phyloP scores from a whole-genome alignment of 2,888 invertebrate species.

The Mesorhabditis belari region DNA sequence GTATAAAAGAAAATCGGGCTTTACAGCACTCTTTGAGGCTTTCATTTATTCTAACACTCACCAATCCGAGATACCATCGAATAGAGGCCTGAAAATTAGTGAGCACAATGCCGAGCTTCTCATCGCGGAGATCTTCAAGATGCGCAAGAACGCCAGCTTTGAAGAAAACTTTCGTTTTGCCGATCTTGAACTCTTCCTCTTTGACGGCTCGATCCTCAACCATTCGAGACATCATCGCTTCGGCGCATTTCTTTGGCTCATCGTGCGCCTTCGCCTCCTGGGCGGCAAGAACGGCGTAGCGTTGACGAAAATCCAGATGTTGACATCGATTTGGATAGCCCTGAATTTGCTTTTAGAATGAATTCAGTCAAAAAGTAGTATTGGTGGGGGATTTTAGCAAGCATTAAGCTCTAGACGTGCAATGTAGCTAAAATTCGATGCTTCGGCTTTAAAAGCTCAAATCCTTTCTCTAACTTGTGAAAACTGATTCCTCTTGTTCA shows the following conservation, averaged over 20 bases:
- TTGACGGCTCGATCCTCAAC: conserved; percentile 49
- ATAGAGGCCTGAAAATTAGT: conserved; percentile 67
- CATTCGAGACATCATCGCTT: conserved; percentile 46
- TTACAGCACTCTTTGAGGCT: conserved; percentile 23
- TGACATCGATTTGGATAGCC: conserved; percentile 99
- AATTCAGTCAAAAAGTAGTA: too few species aligned
- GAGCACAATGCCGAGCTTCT: conserved; percentile 86
- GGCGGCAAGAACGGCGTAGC: conserved; percentile 99
- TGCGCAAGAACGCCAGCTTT: conserved; percentile 99
- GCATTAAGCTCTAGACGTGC: background rate
- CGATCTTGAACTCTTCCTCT: conserved; percentile 58
- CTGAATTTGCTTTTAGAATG: too few species aligned
- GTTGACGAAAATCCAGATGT: conserved; percentile 93
- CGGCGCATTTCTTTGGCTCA: conserved; percentile 57
- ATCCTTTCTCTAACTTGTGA: too few species aligned
- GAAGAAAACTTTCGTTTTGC: conserved; percentile 74
- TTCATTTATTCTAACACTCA: conserved; percentile 71
- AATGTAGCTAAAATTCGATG: too few species aligned
- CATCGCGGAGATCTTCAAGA: conserved; percentile 99
- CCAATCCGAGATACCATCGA: conserved; percentile 49
- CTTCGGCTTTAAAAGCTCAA: too few species aligned
- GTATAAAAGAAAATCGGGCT: too few species aligned
- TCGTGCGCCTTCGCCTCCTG: conserved; percentile 64
- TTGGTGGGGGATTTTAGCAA: background rate
- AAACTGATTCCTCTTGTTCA: too few species aligned